Conservation (phyloP, 2,797 vertebrate genomes). For the Pseudomugil gertrudae region DNA sequence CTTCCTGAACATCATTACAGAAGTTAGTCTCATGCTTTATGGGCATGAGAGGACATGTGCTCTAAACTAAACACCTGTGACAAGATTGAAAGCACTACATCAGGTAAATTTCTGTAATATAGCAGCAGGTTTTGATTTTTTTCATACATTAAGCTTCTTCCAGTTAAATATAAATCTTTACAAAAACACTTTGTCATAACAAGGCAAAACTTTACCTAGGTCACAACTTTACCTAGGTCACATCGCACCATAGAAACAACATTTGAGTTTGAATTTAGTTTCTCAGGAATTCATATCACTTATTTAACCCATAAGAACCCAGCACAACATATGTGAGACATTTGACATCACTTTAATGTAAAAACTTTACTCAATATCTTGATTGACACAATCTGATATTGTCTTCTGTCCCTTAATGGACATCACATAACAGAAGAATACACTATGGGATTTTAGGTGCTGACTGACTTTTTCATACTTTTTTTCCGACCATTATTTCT, state of each 20-base stretch:
- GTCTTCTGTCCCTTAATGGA: too few relatives aligned
- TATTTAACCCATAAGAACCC: too few relatives aligned
- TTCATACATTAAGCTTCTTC: constrained; percentile 25
- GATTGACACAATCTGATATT: too few relatives aligned
- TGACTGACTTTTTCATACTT: too few relatives aligned
- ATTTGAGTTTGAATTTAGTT: constrained; percentile 29
- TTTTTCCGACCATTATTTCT: too few relatives aligned
- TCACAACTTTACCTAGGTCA: constrained; percentile 28
- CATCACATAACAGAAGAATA: too few relatives aligned
- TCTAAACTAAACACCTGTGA: constrained; percentile 30
- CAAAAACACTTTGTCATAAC: constrained; percentile 34
- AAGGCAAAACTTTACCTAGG: constrained; percentile 22
- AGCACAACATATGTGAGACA: too few relatives aligned
- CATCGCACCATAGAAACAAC: constrained; percentile 20
- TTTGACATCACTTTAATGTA: not conserved
- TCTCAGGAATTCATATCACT: constrained; percentile 18
- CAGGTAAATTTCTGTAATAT: constrained; percentile 40
- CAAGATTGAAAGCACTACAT: constrained; percentile 49
- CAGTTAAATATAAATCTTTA: constrained; percentile 42
- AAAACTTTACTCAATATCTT: too few relatives aligned
- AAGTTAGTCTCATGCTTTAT: constrained; percentile 26
- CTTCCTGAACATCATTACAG: constrained; percentile 16
- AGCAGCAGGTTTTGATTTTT: constrained; percentile 31
- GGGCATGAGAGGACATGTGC: constrained; percentile 5
- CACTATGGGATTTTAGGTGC: too few relatives aligned